These are phyloP conservation scores for Eumerus sabulonum DNA, from an alignment of 2,888 invertebrate genomes.

Conservation along the genomic window DNA sequence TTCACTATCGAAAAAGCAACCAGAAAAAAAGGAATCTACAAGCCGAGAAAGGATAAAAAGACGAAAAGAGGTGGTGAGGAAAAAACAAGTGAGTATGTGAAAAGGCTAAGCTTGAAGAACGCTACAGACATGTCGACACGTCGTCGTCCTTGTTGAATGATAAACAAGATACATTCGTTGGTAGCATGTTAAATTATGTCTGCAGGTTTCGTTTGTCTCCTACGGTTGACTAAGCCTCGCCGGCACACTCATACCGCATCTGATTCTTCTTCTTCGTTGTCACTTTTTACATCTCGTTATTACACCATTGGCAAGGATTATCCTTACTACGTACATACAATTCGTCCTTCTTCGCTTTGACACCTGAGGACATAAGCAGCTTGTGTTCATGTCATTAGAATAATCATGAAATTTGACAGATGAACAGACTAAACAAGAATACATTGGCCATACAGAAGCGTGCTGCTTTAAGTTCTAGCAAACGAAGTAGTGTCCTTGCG, in stretches of 20 bases:
- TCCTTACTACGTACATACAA: constrained; percentile 26
- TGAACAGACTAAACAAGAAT: background rate
- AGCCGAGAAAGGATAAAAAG: constrained; percentile 6
- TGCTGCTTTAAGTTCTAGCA: too few relatives aligned
- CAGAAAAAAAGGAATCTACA: too few relatives aligned
- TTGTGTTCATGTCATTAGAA: constrained; percentile 47
- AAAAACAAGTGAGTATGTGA: constrained; percentile 24
- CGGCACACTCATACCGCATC: too few relatives aligned
- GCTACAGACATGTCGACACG: constrained; percentile 31
- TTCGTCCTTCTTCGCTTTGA: constrained; percentile 37
- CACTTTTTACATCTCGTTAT: background rate
- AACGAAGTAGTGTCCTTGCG: too few relatives aligned
- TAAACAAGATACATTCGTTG: constrained; percentile 49
- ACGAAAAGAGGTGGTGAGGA: background rate
- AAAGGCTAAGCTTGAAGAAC: constrained; percentile 54
- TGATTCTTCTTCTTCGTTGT: background rate
- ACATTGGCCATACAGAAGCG: too few relatives aligned
- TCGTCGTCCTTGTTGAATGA: constrained; percentile 49
- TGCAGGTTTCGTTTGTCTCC: background rate
- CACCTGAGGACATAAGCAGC: constrained; percentile 30
- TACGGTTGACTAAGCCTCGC: too few relatives aligned
- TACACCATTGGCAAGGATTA: constrained; percentile 51
- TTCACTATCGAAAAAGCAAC: too few relatives aligned
- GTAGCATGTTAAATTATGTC: constrained; percentile 45
- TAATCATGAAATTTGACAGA: constrained; percentile 46